phyloP scores from a whole-genome alignment of 2,888 invertebrate species.

The Chrysina gloriosa region DNA sequence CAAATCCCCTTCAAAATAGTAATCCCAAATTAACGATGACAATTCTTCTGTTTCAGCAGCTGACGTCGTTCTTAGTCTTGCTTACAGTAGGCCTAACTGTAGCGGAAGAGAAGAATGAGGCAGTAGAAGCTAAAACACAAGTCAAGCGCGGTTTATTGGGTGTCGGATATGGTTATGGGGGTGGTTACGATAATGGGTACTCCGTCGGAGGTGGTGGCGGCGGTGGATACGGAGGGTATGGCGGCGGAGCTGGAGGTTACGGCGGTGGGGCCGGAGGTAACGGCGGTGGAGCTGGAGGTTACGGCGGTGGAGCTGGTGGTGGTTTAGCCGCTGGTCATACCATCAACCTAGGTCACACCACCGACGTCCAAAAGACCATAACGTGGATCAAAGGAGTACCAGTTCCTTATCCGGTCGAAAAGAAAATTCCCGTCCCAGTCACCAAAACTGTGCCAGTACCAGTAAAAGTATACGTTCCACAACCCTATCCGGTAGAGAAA shows the following conservation, averaged over 20 bases:
- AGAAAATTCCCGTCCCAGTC: conserved; percentile 72
- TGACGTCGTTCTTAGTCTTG: conserved; percentile 79
- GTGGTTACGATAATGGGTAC: conserved; percentile 80
- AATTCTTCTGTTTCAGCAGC: conserved; percentile 49
- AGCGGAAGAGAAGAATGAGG: conserved; percentile 75
- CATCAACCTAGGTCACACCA: conserved; percentile 62
- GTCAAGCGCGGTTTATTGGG: conserved; percentile 84
- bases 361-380: conserved; percentile 73
- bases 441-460: conserved; percentile 75
- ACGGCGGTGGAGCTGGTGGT: conserved; percentile 57
- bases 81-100: conserved; percentile 69
- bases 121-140: conserved; percentile 75
- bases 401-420: conserved; percentile 74
- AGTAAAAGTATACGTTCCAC: conserved; percentile 72
- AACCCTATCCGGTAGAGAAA: conserved; percentile 79
- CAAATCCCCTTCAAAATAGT: too few species aligned
- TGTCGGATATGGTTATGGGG: conserved; percentile 84
- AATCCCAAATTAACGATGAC: background rate
- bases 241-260: conserved; percentile 62
- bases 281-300: conserved; percentile 68
- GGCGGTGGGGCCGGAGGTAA: conserved; percentile 57
- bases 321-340: conserved; percentile 45
- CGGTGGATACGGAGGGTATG: conserved; percentile 68
- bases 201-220: conserved; percentile 70
- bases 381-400: conserved; percentile 76